Base-by-base conservation (phyloP, 2,888 invertebrate species). In the Synergus gifuensis region DNA sequence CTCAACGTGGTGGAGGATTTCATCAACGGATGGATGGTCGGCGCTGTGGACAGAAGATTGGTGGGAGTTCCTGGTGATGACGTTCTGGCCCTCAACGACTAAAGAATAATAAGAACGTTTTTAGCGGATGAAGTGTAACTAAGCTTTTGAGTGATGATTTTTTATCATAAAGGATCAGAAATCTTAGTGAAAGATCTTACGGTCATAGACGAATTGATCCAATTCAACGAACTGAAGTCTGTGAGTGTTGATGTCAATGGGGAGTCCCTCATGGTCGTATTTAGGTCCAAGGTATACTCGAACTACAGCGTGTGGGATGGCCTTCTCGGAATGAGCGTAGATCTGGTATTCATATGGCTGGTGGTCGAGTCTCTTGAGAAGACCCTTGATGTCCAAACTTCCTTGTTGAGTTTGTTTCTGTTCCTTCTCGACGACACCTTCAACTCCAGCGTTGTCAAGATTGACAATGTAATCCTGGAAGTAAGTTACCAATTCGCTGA, bases 231-330 rank as follows among this genome's bases (percentile, higher is more conserved):
- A 95, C 92, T 94, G 94, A 58, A 94, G 88, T 67, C 95, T 94
- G 92, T 95, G 94, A 11, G 89, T 89, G 84, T 94, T 94, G 85
- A 95, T 93, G 84, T 94, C 94, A 76, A 95, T 93, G 40, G 94
- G 88, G 63, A 93, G 93, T 73, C 94, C 94, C 76, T 93, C 89
- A 81, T 94, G 90, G 88, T 96, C 95, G 88, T 94, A 93, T 91
- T 95, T 96, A 1, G 96, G 96, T 90, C 95, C 96, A 83, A 96
- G 90, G 93, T 94, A 96, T 4, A 95, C 91, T 82, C 95, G 94
- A 4, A 96, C 94, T 16, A 95, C 94, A 83, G 94, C 94, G 87
- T 94, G 94, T 78, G 94, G 93, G 76, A 93, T 91, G n/a, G 93
- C 92, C 82, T 94, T 93, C 81, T 95, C 94, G 82, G 95, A 94